phyloP scores from a whole-genome alignment of 2,797 vertebrate genomes.

The Pyrocephalus nanus region DNA sequence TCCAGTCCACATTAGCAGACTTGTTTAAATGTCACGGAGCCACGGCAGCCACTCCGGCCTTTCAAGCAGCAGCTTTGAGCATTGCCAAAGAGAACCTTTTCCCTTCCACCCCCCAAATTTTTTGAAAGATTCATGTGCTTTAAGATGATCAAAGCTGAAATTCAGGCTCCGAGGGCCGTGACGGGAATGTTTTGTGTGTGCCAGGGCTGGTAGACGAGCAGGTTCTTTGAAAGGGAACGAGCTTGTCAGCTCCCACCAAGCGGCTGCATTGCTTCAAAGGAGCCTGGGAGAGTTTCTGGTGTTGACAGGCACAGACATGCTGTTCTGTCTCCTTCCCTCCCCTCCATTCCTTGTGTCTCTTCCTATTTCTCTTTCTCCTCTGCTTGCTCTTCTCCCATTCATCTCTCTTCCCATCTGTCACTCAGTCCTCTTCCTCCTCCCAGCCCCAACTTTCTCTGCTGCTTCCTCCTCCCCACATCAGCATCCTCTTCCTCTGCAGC shows the following conservation, averaged over 20 bases:
- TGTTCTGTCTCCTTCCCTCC: neutral
- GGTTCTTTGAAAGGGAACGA: conserved; percentile 73
- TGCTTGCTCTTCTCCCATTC: conserved; percentile 25
- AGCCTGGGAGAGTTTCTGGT: conserved; percentile 39
- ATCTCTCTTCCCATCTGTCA: neutral
- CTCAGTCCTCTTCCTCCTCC: neutral
- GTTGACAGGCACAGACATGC: conserved; percentile 42
- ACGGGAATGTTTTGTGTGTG: conserved; percentile 48
- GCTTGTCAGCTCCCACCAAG: conserved; percentile 63
- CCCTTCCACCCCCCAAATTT: neutral
- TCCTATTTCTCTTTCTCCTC: neutral
- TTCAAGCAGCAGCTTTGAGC: conserved; percentile 48
- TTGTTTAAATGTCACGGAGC: neutral
- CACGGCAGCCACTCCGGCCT: conserved; percentile 21
- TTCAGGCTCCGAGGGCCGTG: conserved; percentile 54
- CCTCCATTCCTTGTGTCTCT: neutral
- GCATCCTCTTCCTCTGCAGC: neutral
- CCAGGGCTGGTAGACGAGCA: conserved; percentile 35
- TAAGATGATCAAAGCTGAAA: conserved; percentile 76
- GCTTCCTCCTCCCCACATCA: neutral
- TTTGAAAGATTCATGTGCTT: conserved; percentile 69
- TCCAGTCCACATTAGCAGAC: neutral
- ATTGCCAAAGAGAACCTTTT: conserved; percentile 38
- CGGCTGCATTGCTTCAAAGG: conserved; percentile 71
- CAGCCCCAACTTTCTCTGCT: neutral